Evolutionary conservation across 2,113 vertebrate species (phyloP).

Genomic region (Baryphthengus martii): DNA sequence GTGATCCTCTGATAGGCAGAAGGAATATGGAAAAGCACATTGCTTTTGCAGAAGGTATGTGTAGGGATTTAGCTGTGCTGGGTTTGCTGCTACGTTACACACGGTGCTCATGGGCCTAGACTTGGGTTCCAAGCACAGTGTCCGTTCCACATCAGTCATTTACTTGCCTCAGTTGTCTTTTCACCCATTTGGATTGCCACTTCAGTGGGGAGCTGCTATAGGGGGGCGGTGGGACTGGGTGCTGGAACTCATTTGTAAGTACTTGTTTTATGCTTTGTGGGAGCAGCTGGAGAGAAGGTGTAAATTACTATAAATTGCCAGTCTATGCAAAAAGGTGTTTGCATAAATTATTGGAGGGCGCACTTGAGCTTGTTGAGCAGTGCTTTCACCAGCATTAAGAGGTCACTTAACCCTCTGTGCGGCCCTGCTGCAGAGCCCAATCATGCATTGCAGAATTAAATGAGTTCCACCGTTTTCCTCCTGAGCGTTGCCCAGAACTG

Average conservation of each 20-base stretch:
- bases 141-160: not conserved
- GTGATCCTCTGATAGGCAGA: not conserved
- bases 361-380: conserved; percentile 46
- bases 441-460: conserved; percentile 32
- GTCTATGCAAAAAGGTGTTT: conserved; percentile 40
- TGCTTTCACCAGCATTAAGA: conserved; percentile 25
- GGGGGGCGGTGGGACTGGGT: not conserved
- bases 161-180: not conserved
- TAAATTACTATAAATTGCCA: conserved; percentile 20
- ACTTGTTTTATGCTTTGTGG: not conserved
- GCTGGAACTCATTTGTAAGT: not conserved
- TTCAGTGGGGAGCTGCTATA: not conserved
- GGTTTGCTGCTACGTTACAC: fast-evolving
- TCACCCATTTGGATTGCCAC: not conserved
- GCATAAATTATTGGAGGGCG: conserved; percentile 39
- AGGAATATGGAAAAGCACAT: not conserved
- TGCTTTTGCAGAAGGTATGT: not conserved
- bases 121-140: not conserved
- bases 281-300: conserved; percentile 3
- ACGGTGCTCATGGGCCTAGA: fast-evolving
- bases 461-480: conserved; percentile 37
- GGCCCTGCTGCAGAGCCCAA: not conserved
- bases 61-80: not conserved
- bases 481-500: conserved; percentile 33
- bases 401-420: conserved; percentile 39